Evolutionary conservation across 2,113 vertebrate species (phyloP).

Genomic region (Euleptes europaea): DNA sequence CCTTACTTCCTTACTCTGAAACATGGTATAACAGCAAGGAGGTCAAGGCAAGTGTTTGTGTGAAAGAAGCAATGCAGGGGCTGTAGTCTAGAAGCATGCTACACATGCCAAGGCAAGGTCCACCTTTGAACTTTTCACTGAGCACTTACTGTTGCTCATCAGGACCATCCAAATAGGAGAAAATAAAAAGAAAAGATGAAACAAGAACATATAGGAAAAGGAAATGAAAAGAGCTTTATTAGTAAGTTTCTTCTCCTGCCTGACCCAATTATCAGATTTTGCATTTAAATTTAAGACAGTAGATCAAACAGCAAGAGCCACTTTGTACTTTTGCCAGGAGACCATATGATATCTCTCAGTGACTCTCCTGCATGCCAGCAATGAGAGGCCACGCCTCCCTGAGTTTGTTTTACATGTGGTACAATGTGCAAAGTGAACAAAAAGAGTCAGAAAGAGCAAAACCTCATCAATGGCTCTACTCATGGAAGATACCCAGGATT

Average conservation of each 20-base stretch:
- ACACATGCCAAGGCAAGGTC: conserved; percentile 31
- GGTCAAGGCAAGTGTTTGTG: fast-evolving
- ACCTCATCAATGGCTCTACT: conserved; percentile 58
- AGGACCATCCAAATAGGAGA: conserved; percentile 27
- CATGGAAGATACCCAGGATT: conserved; percentile 64
- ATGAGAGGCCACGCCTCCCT: conserved; percentile 69
- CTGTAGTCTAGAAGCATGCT: conserved; percentile 18
- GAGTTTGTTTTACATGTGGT: conserved; percentile 73
- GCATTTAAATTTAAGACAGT: conserved; percentile 83
- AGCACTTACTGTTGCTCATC: conserved; percentile 52
- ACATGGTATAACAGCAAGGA: neutral
- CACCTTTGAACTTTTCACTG: conserved; percentile 21
- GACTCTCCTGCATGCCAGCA: conserved; percentile 79
- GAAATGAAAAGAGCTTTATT: conserved; percentile 86
- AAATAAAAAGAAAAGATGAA: conserved; percentile 67
- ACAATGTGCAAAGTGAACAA: conserved; percentile 55
- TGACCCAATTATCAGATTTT: conserved; percentile 87
- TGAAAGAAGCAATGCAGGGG: neutral
- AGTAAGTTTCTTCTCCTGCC: conserved; percentile 82
- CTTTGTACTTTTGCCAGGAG: conserved; percentile 89
- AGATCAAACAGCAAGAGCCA: conserved; percentile 82
- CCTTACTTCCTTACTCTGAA: too few species aligned
- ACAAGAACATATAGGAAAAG: conserved; percentile 76
- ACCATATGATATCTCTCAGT: conserved; percentile 85
- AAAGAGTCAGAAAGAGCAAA: neutral